phyloP scores from a whole-genome alignment of 2,797 vertebrate genomes.

The Gallinago stenura region DNA sequence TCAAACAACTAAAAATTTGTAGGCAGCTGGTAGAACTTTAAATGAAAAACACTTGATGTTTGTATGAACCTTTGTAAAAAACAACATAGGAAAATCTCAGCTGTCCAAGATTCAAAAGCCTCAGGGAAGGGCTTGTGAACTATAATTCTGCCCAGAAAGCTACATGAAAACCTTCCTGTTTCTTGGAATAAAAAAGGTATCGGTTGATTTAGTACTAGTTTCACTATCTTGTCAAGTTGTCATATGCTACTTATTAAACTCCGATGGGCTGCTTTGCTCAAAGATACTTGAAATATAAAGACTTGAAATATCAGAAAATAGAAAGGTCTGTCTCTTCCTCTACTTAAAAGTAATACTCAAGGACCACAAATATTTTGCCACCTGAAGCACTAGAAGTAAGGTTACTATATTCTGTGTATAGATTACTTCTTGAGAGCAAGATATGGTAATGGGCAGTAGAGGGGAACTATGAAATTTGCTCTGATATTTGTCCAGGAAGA shows the following conservation, averaged over 20 bases:
- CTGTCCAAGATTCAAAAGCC: background rate
- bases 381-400: background rate
- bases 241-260: background rate
- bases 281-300: background rate
- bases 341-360: background rate
- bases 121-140: background rate
- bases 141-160: background rate
- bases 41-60: slow-evolving; percentile 58
- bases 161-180: background rate
- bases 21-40: slow-evolving; percentile 25
- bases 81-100: slow-evolving; percentile 9
- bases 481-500: background rate
- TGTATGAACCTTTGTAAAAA: slow-evolving; percentile 27
- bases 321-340: background rate
- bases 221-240: background rate
- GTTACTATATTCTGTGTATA: background rate
- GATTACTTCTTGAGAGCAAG: background rate
- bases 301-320: background rate
- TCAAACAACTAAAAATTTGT: background rate
- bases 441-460: background rate
- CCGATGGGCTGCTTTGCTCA: background rate
- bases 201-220: background rate
- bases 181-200: background rate
- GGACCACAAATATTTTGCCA: background rate
- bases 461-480: background rate